Evolutionary conservation across 2,888 invertebrate species (phyloP), one percentile per base, ranked within the genome.

Genomic region (Acanthococcus lagerstroemiae): DNA sequence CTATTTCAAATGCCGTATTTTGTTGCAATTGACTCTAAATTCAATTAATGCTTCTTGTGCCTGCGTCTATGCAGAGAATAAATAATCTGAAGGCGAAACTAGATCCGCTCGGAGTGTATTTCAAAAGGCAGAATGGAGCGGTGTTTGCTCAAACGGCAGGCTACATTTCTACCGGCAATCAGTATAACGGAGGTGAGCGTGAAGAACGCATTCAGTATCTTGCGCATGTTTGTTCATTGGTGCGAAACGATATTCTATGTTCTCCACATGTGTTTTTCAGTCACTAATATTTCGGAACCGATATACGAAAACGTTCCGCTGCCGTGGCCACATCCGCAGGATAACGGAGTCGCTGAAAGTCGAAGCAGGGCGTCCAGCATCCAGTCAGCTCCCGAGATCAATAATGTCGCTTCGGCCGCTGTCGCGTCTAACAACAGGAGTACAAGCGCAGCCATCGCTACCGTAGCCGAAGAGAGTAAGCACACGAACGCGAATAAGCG

Each of bases 251-350:
- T n/a, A n/a, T n/a, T n/a, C n/a, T n/a, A n/a, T n/a, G n/a, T n/a
- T n/a, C n/a, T n/a, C n/a, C n/a, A 3, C 37, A n/a, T 37, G 12
- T 9, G 37, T 15, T 37, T 37, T 37, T 15, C 54, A 60, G 55
- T 68, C n/a, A 65, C 55, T 21, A 68, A 68, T 30, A 50, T 68
- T 3, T 67, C 68, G 15, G 89, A 89, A 73, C 89, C 89, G 1
- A 89, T 89, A 69, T 89, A 89, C 74, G 88, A 89, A 73, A 89
- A 89, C 74, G 86, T 89, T 6, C 88, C 87, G 0, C 74, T 86
- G 26, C 84, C 86, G 0, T 85, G 84, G 84, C 81, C 60, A 27
- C 9, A 6, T 44, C 9, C 21, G 15, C 15, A 17, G 7, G 54
- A 57, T 7, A 65, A 63, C 46, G 70, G 68, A 55, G 70, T 67